These are phyloP conservation scores for Odontamblyopus rebecca DNA, from an alignment of 2,797 vertebrate genomes.

Conservation along the genomic window DNA sequence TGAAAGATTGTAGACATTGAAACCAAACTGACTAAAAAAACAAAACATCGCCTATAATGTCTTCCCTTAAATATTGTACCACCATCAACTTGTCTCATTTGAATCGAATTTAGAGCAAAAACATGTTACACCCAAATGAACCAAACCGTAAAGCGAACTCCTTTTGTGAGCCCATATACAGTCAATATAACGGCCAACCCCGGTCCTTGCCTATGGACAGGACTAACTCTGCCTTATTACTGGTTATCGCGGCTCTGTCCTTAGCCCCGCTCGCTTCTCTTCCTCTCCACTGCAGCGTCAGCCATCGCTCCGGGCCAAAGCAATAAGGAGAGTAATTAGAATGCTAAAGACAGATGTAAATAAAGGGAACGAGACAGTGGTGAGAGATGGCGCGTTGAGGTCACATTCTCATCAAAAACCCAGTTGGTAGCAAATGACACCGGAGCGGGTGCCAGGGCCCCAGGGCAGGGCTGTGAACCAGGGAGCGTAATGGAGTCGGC, in stretches of 20 bases:
- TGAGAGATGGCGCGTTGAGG: slow-evolving; percentile 93
- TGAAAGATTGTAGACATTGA: too few species aligned
- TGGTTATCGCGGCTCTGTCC: slow-evolving; percentile 85
- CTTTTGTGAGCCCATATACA: slow-evolving; percentile 40
- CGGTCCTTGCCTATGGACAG: slow-evolving; percentile 71
- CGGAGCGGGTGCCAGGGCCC: slow-evolving; percentile 81
- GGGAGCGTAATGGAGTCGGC: slow-evolving; percentile 80
- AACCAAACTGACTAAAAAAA: too few species aligned
- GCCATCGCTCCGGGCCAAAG: slow-evolving; percentile 96
- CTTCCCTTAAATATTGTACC: too few species aligned
- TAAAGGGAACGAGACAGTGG: slow-evolving; percentile 95
- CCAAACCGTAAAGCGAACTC: not conserved
- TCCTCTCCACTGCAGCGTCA: slow-evolving; percentile 47
- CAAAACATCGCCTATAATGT: too few species aligned
- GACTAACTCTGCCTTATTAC: slow-evolving; percentile 84
- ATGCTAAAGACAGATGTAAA: slow-evolving; percentile 99
- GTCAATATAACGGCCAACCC: slow-evolving; percentile 68
- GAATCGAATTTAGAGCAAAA: slow-evolving; percentile 24
- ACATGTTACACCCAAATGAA: slow-evolving; percentile 40
- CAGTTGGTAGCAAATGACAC: slow-evolving; percentile 91
- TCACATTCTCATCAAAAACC: slow-evolving; percentile 91
- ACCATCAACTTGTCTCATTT: slow-evolving; percentile 1
- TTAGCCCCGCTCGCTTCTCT: slow-evolving; percentile 69
- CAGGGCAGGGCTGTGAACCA: slow-evolving; percentile 79
- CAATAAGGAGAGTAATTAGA: slow-evolving; percentile 99